These are phyloP conservation scores for Apaloderma vittatum DNA, from an alignment of 2,113 vertebrate species.

Conservation along the genomic window DNA sequence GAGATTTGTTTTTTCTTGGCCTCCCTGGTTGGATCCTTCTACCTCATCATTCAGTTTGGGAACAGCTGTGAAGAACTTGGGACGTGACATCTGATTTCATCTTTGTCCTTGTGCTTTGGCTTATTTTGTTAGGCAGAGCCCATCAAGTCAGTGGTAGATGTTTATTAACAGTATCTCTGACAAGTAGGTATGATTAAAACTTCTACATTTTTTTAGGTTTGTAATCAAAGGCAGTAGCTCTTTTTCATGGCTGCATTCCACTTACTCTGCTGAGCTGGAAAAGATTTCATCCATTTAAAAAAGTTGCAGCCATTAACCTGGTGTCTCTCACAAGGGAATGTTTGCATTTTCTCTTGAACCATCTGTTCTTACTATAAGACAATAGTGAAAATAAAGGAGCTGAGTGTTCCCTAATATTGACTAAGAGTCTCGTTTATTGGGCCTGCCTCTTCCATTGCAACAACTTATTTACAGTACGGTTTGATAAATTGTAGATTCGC, in stretches of 20 bases:
- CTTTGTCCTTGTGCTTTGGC: neutral
- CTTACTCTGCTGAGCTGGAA: neutral
- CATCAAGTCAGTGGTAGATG: neutral
- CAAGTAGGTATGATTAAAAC: neutral
- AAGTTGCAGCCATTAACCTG: neutral
- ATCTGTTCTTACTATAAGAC: neutral
- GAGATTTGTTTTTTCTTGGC: neutral
- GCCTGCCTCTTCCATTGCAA: neutral
- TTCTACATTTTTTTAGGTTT: neutral
- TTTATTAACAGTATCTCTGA: neutral
- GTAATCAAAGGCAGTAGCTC: neutral
- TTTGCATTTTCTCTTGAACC: neutral
- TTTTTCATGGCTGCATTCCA: neutral
- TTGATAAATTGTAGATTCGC: neutral
- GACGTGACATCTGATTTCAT: neutral
- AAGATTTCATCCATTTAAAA: neutral
- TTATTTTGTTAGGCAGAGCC: neutral
- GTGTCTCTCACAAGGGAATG: neutral
- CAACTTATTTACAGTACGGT: neutral
- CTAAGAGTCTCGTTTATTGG: neutral
- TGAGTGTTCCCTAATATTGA: neutral
- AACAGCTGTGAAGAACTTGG: neutral
- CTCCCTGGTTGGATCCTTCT: fast-evolving
- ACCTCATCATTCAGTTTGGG: neutral
- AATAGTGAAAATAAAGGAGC: neutral